phyloP scores from a whole-genome alignment of 1,140 invertebrate species.

The Lucilia sericata region DNA sequence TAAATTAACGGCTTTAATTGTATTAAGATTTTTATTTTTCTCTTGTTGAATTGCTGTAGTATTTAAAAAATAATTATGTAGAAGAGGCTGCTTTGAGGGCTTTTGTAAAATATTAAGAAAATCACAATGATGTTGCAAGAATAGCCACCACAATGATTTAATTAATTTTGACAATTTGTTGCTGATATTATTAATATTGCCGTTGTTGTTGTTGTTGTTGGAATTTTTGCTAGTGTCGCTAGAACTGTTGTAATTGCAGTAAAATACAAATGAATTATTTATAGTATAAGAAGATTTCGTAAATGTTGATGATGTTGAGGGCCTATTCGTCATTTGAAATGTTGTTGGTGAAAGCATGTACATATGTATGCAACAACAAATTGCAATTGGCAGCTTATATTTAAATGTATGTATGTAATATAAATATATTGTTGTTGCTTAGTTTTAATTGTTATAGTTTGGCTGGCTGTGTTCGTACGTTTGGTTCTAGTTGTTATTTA shows the following conservation, averaged over 20 bases:
- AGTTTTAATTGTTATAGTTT: background rate
- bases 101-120: conserved; percentile 5
- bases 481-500: background rate
- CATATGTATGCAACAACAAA: conserved; percentile 26
- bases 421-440: background rate
- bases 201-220: background rate
- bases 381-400: conserved; percentile 31
- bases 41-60: background rate
- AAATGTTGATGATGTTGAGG: conserved; percentile 10
- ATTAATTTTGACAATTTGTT: conserved; percentile 32
- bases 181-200: conserved; percentile 14
- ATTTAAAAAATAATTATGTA: background rate
- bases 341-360: conserved; percentile 29
- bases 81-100: background rate
- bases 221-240: background rate
- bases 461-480: background rate
- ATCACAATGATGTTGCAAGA: conserved; percentile 32
- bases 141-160: conserved; percentile 40
- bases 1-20: conserved; percentile 8
- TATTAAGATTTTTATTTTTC: background rate
- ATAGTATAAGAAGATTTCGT: background rate
- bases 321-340: conserved; percentile 35
- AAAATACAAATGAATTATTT: background rate
- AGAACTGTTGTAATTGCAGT: background rate
- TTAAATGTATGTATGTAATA: background rate